Evolutionary conservation across 2,888 invertebrate genomes (phyloP), one percentile per base, ranked within the genome.

Genomic region (Melitaea athalia): DNA sequence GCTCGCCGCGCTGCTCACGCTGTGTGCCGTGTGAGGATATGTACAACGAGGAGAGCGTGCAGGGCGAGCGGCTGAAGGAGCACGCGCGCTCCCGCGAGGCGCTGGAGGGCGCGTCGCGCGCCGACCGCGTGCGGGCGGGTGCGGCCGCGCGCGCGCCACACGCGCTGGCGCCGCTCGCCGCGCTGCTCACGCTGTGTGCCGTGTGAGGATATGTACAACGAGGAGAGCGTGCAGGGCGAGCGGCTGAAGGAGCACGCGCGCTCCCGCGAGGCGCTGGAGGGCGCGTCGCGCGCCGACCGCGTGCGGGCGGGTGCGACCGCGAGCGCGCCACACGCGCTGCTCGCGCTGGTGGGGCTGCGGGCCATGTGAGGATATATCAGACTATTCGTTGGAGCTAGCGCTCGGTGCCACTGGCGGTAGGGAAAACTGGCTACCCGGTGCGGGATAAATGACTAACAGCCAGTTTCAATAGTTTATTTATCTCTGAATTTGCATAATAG

Each of bases 31-130:
- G 24, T 24, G 24, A 24, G 24, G 3, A 24, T 24, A 24, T 24
- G 24, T n/a, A n/a, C 85, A 97, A 97, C 88, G 97, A 97, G 86
- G 96, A 97, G 85, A 97, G 97, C 81, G 96, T 97, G 63, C 96
- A 96, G 85, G 96, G 96, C 47, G 94, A 95, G 77, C 94, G 95
- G 78, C 94, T 95, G 79, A 95, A 95, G 82, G 95, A 96, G 59
- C 96, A 96, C 74, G 95, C 95, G 59, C 96, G 97, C 84, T 96
- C 97, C 75, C 94, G 96, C 69, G 97, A 96, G 82, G 95, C 96
- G 67, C 94, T 93, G 8, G 94, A 94, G 70, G 94, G 95, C 64
- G 81, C 84, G 5, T 96, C 97, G 75, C 93, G 96, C 71, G 96
- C 96, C 4, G 96, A 96, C 85, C 92, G 95, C 73, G 96, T 96